phyloP scores from a whole-genome alignment of 2,888 invertebrate genomes.

The Drosophila tanythrix region DNA sequence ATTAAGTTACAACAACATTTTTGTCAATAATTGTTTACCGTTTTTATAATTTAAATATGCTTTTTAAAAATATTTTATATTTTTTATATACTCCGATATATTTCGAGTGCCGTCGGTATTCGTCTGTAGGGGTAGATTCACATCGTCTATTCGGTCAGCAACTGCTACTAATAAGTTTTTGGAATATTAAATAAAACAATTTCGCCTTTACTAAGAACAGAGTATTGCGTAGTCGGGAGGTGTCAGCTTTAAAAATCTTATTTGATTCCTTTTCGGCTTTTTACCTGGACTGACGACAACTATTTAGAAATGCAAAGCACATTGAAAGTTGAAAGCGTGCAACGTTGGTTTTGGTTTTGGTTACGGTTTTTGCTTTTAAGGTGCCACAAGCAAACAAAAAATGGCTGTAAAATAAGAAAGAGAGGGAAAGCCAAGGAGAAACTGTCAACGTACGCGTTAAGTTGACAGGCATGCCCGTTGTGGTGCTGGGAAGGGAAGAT shows the following conservation, averaged over 20 bases:
- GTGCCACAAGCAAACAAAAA: conserved; percentile 57
- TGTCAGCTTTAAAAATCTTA: neutral
- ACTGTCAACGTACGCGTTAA: conserved; percentile 67
- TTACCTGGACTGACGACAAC: conserved; percentile 60
- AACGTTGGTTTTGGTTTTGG: conserved; percentile 54
- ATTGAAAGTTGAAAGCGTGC: conserved; percentile 75
- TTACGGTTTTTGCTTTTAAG: conserved; percentile 65
- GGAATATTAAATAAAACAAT: neutral
- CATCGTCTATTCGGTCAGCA: neutral
- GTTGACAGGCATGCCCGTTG: conserved; percentile 61
- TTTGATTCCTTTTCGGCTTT: conserved; percentile 8
- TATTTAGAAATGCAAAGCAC: conserved; percentile 82
- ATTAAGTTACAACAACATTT: neutral
- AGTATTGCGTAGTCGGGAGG: neutral
- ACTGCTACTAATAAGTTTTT: neutral
- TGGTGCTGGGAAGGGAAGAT: neutral
- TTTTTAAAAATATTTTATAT: neutral
- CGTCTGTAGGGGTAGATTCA: neutral
- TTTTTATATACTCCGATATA: neutral
- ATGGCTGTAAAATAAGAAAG: conserved; percentile 7
- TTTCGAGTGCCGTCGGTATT: neutral
- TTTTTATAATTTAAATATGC: neutral
- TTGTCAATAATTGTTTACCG: neutral
- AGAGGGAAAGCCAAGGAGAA: conserved; percentile 24
- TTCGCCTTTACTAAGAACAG: neutral